Evolutionary conservation across 2,113 vertebrate species (phyloP).

Genomic region (Dolichallabes microphthalmus): DNA sequence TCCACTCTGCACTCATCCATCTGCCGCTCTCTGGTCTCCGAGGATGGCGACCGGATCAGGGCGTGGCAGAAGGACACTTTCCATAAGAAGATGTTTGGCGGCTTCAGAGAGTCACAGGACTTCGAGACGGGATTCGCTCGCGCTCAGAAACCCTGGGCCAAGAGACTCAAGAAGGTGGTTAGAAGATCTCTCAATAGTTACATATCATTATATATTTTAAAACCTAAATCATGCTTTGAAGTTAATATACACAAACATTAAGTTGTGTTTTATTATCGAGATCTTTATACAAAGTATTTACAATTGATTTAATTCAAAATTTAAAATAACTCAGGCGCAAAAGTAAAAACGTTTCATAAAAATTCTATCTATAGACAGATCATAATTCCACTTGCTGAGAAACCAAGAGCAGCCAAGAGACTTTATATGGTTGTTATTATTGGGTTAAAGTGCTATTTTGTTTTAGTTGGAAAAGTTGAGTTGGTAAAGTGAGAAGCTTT

Average conservation of each 20-base stretch:
- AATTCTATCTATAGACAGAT: too few relatives aligned
- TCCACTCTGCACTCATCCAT: constrained; percentile 76
- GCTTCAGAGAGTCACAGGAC: constrained; percentile 80
- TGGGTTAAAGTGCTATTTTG: too few relatives aligned
- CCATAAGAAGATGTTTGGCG: constrained; percentile 81
- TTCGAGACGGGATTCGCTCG: constrained; percentile 75
- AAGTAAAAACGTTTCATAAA: too few relatives aligned
- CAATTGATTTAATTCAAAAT: too few relatives aligned
- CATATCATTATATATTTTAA: too few relatives aligned
- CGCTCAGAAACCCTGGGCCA: constrained; percentile 83
- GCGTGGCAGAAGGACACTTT: constrained; percentile 82
- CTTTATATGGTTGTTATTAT: too few relatives aligned
- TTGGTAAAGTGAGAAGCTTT: too few relatives aligned
- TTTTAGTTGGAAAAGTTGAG: too few relatives aligned
- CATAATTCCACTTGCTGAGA: too few relatives aligned
- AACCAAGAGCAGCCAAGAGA: too few relatives aligned
- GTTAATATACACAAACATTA: background rate
- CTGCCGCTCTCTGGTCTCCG: constrained; percentile 76
- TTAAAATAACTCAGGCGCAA: too few relatives aligned
- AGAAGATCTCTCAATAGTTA: background rate
- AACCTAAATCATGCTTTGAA: background rate
- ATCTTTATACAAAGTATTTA: too few relatives aligned
- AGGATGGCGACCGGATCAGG: constrained; percentile 75
- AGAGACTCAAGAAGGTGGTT: constrained; percentile 78
- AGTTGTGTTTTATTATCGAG: background rate